Evolutionary conservation across 1,140 invertebrate species (phyloP).

Genomic region (Trichoplusia ni): DNA sequence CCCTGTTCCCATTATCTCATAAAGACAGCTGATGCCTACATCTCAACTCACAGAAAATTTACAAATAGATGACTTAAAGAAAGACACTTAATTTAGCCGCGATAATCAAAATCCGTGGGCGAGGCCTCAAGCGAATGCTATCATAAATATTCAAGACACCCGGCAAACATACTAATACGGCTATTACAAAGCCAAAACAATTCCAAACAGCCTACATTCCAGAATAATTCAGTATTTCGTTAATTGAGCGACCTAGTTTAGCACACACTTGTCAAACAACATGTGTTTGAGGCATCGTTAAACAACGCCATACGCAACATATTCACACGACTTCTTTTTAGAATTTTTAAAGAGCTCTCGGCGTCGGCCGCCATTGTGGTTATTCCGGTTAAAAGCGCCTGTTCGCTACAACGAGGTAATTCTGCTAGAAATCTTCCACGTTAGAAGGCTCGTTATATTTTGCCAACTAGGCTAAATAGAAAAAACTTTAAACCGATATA

Average conservation of each 20-base stretch:
- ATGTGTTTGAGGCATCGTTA: slow-evolving; percentile 3
- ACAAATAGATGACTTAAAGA: too few relatives aligned
- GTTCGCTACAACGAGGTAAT: slow-evolving; percentile 23
- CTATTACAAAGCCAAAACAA: neutral
- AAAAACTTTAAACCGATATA: neutral
- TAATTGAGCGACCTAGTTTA: slow-evolving; percentile 29
- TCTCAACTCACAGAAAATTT: too few relatives aligned
- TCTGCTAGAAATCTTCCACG: slow-evolving; percentile 14
- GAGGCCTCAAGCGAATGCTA: too few relatives aligned
- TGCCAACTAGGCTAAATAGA: neutral
- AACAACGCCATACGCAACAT: slow-evolving; percentile 19
- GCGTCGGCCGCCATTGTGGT: slow-evolving; percentile 15
- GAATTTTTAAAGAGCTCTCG: slow-evolving; percentile 21
- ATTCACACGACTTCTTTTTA: slow-evolving; percentile 26
- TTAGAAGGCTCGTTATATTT: slow-evolving; percentile 1
- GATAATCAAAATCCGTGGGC: too few relatives aligned
- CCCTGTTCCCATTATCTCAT: too few relatives aligned
- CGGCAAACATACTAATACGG: neutral
- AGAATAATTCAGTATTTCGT: slow-evolving; percentile 1
- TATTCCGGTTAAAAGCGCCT: slow-evolving; percentile 24
- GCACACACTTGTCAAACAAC: neutral
- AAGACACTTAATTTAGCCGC: too few relatives aligned
- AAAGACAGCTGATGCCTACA: too few relatives aligned
- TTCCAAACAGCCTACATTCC: neutral
- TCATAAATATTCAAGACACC: too few relatives aligned